A percentile compares a stretch with the other conserved stretches of the same genome.
Evolutionary conservation across 2,888 invertebrate species (phyloP).

Genomic region (Crocallis elinguaria): DNA sequence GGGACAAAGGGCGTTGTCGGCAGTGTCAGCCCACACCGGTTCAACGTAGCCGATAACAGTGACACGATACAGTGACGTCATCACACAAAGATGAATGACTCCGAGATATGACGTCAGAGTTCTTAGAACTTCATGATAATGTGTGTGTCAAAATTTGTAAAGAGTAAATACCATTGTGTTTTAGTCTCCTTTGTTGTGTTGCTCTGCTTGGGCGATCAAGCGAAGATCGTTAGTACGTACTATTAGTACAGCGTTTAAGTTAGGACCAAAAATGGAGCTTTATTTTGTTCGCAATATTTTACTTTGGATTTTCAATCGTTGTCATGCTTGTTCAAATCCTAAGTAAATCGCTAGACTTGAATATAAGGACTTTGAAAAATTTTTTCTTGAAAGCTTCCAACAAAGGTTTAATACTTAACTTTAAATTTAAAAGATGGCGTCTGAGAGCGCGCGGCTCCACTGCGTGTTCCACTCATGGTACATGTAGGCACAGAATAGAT

Average conservation of each 20-base stretch:
- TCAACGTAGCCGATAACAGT: slow-evolving; percentile 53
- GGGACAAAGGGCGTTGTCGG: slow-evolving; percentile 48
- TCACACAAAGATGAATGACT: slow-evolving; percentile 44
- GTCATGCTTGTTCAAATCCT: no score
- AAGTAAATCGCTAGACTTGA: no score
- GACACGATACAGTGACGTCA: slow-evolving; percentile 54
- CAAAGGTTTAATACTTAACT: no score
- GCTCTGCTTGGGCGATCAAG: slow-evolving; percentile 60
- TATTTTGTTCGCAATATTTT: no score
- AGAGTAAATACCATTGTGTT: slow-evolving; percentile 47
- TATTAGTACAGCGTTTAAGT: slow-evolving; percentile 25
- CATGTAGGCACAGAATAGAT: no score
- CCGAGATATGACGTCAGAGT: slow-evolving; percentile 39
- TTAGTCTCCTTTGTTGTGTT: slow-evolving; percentile 49
- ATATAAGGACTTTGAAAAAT: no score
- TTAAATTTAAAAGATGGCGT: no score
- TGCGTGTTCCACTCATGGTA: no score
- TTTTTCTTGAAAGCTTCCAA: no score
- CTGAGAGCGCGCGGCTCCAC: no score
- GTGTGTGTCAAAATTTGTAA: slow-evolving; percentile 41
- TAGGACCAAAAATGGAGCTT: no score
- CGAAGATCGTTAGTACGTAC: slow-evolving; percentile 42
- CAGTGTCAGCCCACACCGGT: slow-evolving; percentile 20
- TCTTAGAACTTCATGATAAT: slow-evolving; percentile 21
- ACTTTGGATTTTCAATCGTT: no score